Conservation (phyloP, 92 coral and sea anemone species). For the Porites lobata region DNA sequence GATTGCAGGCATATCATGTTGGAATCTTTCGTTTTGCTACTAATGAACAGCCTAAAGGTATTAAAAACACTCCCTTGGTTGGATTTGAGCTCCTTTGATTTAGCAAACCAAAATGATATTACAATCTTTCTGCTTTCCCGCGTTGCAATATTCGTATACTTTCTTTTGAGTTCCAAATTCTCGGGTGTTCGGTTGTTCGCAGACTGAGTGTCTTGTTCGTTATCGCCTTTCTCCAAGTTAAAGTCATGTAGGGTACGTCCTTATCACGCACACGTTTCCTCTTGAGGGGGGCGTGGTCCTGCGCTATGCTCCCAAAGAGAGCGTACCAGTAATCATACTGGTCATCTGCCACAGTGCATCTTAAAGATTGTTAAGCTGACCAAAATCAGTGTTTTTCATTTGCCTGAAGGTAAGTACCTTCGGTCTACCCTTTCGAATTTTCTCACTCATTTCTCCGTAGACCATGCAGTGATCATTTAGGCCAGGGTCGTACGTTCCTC, state of each 20-base stretch:
- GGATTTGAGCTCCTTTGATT: not conserved
- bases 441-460: too few species aligned
- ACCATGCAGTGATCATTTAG: too few species aligned
- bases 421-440: too few species aligned
- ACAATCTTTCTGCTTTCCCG: slow-evolving; percentile 53
- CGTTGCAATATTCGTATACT: slow-evolving; percentile 62
- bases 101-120: not conserved
- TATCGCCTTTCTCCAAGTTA: slow-evolving; percentile 64
- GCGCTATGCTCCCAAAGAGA: slow-evolving; percentile 41
- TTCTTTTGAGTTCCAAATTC: slow-evolving; percentile 58
- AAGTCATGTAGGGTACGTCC: slow-evolving; percentile 74
- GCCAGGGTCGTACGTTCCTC: slow-evolving; percentile 11
- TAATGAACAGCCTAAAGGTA: slow-evolving; percentile 31
- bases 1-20: not conserved
- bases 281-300: slow-evolving; percentile 52
- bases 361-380: slow-evolving; percentile 53
- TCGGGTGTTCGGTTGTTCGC: slow-evolving; percentile 25
- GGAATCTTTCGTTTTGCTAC: slow-evolving; percentile 31
- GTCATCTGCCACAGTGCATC: slow-evolving; percentile 75
- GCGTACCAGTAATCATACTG: slow-evolving; percentile 57
- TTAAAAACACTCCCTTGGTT: slow-evolving; percentile 44
- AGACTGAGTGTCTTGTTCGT: slow-evolving; percentile 42
- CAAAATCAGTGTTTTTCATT: slow-evolving; percentile 39
- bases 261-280: slow-evolving; percentile 62
- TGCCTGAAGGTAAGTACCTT: too few species aligned